These are phyloP conservation scores for Eriocheir sinensis DNA, from an alignment of 1,140 invertebrate species.

Conservation along the genomic window DNA sequence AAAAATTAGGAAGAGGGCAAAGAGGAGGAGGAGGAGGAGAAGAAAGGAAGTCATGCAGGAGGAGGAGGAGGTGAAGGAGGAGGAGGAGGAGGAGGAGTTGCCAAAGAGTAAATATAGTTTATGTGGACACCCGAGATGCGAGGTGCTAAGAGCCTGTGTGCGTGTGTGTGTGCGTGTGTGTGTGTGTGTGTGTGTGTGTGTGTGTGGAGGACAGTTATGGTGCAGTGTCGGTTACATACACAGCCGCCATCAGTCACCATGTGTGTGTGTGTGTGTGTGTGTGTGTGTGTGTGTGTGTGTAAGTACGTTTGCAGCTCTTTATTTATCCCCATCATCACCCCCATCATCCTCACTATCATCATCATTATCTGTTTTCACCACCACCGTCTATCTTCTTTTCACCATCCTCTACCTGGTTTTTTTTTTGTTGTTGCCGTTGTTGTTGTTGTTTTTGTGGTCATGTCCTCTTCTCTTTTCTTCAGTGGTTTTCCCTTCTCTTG, in stretches of 20 bases:
- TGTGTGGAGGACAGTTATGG: neutral
- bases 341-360: neutral
- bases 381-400: neutral
- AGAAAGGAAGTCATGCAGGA: too few species aligned
- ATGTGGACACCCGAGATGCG: neutral
- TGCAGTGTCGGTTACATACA: neutral
- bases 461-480: too few species aligned
- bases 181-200: slow-evolving; percentile 39
- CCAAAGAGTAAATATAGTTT: slow-evolving; percentile 34
- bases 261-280: slow-evolving; percentile 52
- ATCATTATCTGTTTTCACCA: too few species aligned
- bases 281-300: slow-evolving; percentile 49
- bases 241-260: neutral
- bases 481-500: too few species aligned
- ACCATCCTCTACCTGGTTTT: neutral
- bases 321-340: neutral
- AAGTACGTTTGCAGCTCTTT: too few species aligned
- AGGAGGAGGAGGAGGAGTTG: slow-evolving; percentile 7
- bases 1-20: neutral
- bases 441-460: too few species aligned
- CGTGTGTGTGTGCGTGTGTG: slow-evolving; percentile 41
- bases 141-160: slow-evolving; percentile 53
- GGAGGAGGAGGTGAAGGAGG: too few species aligned
- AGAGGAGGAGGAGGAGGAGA: too few species aligned
- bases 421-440: too few species aligned